Evolutionary conservation across 2,113 vertebrate species (phyloP), one percentile per base, ranked within the genome.

Genomic region (Anarhynchus alexandrinus): DNA sequence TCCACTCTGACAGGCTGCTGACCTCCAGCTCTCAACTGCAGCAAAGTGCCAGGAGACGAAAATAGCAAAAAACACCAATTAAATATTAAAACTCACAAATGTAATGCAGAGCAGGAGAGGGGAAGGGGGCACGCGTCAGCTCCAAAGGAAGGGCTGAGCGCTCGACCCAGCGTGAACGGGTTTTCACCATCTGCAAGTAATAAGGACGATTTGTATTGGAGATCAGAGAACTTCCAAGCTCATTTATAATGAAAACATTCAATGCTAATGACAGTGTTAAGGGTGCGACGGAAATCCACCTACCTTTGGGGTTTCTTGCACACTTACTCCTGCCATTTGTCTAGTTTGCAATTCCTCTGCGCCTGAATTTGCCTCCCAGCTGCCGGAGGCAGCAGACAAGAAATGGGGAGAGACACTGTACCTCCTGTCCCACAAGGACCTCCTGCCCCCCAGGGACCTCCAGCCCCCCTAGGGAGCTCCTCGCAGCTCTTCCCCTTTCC

Each of bases 21-120:
- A 91, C 92, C 90, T 90, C 84, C 92, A 74, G 82, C 70, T 87
- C 74, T 47, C 67, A 67, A 30, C 65, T 3, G 5, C 3, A 0
- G 88, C 86, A 25, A 77, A 94, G 65, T 17, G 57, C 65, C 86
- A 88, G 86, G 11, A 91, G 93, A 72, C 13, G 5, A 51, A 86
- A 93, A 73, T 43, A 88, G 94, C 84, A 72, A 86, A 93, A 92
- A 62, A 65, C 34, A 61, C 73, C 84, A 64, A 64, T 95, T 71
- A 84, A 94, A 94, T 72, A 93, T 94, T 96, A 90, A 96, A 95
- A 74, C 93, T 88, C 79, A 30, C 40, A 83, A 85, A 88, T 23
- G 65, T 82, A 86, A 85, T 38, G 77, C 76, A 34, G 86, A 51
- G 36, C 43, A 34, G 88, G 40, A 51, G 64, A 87, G 40, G 88